These are phyloP conservation scores for Gallinago paraguaiae DNA, from an alignment of 2,113 vertebrate species.

Conservation along the genomic window DNA sequence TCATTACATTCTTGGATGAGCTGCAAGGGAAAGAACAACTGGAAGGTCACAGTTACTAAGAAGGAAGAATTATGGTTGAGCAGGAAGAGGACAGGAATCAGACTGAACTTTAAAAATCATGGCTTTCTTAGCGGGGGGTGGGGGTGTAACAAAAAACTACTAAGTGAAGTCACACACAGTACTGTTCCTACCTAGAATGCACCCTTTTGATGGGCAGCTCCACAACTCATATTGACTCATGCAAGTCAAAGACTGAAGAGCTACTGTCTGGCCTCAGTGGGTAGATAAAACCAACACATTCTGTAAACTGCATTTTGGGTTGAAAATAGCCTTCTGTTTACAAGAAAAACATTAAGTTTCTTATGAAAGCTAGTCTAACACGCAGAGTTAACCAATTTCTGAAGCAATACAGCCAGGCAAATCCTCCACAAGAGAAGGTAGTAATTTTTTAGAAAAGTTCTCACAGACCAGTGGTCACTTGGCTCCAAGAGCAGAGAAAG, in stretches of 20 bases:
- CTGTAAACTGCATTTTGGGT: background rate
- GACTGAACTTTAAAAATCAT: background rate
- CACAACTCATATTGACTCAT: background rate
- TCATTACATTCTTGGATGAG: background rate
- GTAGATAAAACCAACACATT: background rate
- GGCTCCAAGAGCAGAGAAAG: background rate
- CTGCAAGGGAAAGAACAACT: background rate
- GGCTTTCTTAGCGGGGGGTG: background rate
- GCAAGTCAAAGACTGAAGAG: background rate
- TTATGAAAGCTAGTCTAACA: background rate
- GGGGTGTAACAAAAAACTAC: background rate
- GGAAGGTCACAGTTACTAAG: background rate
- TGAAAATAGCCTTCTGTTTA: background rate
- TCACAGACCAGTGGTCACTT: background rate
- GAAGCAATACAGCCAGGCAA: background rate
- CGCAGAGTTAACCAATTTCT: background rate
- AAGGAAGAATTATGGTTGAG: background rate
- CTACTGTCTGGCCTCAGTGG: background rate
- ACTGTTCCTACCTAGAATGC: background rate
- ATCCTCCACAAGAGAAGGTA: background rate
- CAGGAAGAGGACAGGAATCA: background rate
- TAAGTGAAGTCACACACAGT: background rate
- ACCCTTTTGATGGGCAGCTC: background rate
- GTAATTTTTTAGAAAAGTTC: background rate
- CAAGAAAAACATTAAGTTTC: background rate